Conservation (phyloP, 2,888 invertebrate species). For the Choristoneura rosaceana region DNA sequence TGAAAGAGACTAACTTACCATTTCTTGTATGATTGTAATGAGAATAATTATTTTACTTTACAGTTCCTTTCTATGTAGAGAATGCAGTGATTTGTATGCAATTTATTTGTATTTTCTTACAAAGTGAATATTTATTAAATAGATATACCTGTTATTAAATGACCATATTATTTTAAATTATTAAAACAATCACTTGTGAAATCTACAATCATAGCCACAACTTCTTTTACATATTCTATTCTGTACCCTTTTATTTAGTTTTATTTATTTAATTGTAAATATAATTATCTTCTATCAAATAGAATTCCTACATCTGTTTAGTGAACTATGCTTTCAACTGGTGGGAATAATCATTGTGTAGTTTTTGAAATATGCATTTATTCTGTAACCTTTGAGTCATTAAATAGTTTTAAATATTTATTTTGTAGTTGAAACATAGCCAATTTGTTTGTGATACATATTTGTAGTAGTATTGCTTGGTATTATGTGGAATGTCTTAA, state of each 20-base stretch:
- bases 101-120: conserved; percentile 44
- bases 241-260: not conserved
- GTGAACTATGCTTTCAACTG: not conserved
- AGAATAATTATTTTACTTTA: conserved; percentile 43
- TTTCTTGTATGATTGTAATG: conserved; percentile 62
- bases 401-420: conserved; percentile 42
- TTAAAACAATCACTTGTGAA: not conserved
- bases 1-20: conserved; percentile 75
- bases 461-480: conserved; percentile 43
- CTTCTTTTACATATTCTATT: not conserved
- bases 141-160: conserved; percentile 42
- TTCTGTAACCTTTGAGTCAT: not conserved
- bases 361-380: conserved; percentile 23
- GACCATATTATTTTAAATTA: conserved; percentile 31
- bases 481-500: conserved; percentile 6
- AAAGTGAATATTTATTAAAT: conserved; percentile 46
- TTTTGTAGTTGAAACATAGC: conserved; percentile 51
- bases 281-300: not conserved
- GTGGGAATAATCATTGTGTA: not conserved
- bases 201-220: not conserved
- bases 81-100: not conserved
- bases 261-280: too few relatives aligned
- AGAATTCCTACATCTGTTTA: not conserved
- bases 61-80: conserved; percentile 32
- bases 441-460: conserved; percentile 48